Evolutionary conservation across 2,113 vertebrate species (phyloP), one percentile per base, ranked within the genome.

Genomic region (Alligator mississippiensis): DNA sequence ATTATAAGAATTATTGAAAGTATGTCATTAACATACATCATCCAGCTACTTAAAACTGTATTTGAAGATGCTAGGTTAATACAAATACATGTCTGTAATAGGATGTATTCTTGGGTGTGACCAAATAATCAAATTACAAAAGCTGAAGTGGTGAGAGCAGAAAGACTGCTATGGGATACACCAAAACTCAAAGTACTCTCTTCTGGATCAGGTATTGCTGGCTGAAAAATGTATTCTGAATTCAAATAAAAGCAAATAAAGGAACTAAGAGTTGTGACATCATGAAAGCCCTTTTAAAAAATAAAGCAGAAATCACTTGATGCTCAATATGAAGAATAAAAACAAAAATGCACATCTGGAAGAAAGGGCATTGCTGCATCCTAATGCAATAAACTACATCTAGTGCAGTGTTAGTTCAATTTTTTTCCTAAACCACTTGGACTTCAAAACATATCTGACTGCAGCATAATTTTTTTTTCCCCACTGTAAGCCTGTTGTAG

Each of bases 21-120:
- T 96, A 94, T 96, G 95, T 97, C 97, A 98, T 98, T 98, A 98
- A 97, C 97, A 97, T 96, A 97, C 95, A 97, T 97, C 97, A 96
- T 95, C 97, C 97, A 96, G 93, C 97, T 97, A 88, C 97, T 97
- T 97, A 47, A 47, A 47, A 96, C 96, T 88, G 95, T 95, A 90
- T 93, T 91, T 80, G 96, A 97, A 97, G 96, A 97, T 95, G 92
- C 21, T 77, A 93, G 96, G 95, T 95, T 97, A 97, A 96, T 89
- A 96, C 95, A 97, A 96, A 97, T 86, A 95, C 97, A 96, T 97
- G 92, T 95, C 97, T 94, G 97, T 94, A 95, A 96, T 97, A 93
- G 95, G 98, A 97, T 89, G 97, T 97, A 97, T 97, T 97, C 96
- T 92, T 93, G 97, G 98, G 97, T 76, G 82, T 97, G 97, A 97